Percentiles rank a stretch among this genome's conserved stretches.
Conservation (phyloP, 2,113 vertebrate species). For the Irena cyanogastra region DNA sequence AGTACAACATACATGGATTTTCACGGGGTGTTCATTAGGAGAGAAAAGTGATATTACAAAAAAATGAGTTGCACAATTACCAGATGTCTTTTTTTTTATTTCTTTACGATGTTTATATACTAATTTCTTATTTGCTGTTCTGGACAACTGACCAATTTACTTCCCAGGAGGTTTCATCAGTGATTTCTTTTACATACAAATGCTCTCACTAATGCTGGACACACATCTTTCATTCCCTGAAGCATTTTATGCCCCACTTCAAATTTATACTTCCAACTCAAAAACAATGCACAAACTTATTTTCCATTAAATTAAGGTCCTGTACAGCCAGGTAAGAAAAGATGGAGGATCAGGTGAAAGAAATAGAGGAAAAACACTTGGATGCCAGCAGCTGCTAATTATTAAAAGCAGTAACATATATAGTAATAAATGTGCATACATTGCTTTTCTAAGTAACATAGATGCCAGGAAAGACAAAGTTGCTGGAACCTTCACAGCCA, state of each 20-base stretch:
- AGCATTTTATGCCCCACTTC: background rate
- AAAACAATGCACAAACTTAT: background rate
- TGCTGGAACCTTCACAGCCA: background rate
- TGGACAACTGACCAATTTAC: background rate
- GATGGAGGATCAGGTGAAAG: rapidly evolving
- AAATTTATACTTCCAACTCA: background rate
- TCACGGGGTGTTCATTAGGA: background rate
- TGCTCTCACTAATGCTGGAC: background rate
- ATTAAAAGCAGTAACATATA: background rate
- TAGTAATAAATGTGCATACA: background rate
- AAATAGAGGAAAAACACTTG: background rate
- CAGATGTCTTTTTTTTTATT: background rate
- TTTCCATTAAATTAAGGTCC: background rate
- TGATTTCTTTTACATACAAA: background rate
- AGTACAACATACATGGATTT: background rate
- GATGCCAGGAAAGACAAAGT: background rate
- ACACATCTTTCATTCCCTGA: background rate
- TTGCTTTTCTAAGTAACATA: background rate
- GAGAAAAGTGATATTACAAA: background rate
- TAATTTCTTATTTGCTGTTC: background rate
- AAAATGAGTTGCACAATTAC: background rate
- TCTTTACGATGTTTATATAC: background rate
- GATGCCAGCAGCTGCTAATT: background rate
- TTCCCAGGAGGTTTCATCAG: background rate
- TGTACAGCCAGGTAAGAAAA: background rate